Base-by-base conservation (phyloP, 2,113 vertebrate genomes). In the Dicerorhinus sumatrensis region DNA sequence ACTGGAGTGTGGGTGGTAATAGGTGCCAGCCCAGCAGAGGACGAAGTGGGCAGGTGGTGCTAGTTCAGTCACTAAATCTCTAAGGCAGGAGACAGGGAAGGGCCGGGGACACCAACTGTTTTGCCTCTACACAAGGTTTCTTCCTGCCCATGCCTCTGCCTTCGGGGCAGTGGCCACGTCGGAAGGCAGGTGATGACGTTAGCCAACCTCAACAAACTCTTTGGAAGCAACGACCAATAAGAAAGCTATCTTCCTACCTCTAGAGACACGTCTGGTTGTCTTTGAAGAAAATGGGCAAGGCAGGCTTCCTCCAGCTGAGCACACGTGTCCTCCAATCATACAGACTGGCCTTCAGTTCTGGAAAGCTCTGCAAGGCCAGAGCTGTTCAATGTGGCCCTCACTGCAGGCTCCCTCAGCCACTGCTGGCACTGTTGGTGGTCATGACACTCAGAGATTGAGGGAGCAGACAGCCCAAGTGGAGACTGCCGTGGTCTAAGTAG, bases 361-460 rank as follows among this genome's bases (percentile, higher is more conserved):
- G 73, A 31, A 36, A 79, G 25, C 62, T 58, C 63, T 42, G 17
- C 23, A 3, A 36, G 25, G 39, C 33, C 84, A 80, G 75, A 23
- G 63, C 18, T 12, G 65, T 31, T 48, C 83, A 36, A 12, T 2
- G 29, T 1, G 1, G 31, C 31, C 63, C 51, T 60, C 36, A 9
- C 4, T 4, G 14, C 29, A 33, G 36, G 48, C 10, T 4, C 10
- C 29, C 48, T 9, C 46, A 4, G 21, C 14, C n/a, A 46, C 51
- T 0, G 29, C 25, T 0, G 12, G 72, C 1, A 0, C 29, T 1
- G 0, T 0, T 3, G 3, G 72, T 11, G 73, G 36, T 69, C 51
- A 21, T 0, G 1, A 29, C 31, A 69, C 23, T 51, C 56, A 54
- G 18, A n/a, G 8, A 11, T 3, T 56, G 13, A 5, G 20, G 8